Evolutionary conservation across 2,888 invertebrate species (phyloP), one percentile per base, ranked within the genome.

Genomic region (Agrochola lychnidis): DNA sequence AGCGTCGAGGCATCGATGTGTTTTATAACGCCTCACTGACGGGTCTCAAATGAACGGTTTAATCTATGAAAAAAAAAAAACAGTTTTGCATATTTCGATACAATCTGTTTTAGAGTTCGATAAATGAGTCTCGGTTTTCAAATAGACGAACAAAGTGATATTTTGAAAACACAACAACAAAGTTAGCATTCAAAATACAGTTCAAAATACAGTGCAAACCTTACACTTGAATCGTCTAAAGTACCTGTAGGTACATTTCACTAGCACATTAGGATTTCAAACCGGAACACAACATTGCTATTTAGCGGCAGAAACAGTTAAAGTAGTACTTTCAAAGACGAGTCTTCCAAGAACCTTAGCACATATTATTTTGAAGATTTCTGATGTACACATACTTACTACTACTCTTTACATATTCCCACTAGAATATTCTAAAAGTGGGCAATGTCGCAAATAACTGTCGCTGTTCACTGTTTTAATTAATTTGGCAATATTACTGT

Each of bases 11-110:
- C 62, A 48, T 45, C 48, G 67, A 57, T 62, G n/a, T 53, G 56
- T 73, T 79, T 79, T 56, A 78, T 79, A 73, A 78, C 73, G 78
- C 73, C n/a, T 66, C 79, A 45, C 79, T 79, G 78, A 79, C 78
- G 61, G n/a, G 45, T 14, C 14, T 14, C 12, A 79, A 79, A 61
- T 61, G 14, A 61, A 78, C 36, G 40, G 25, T 40, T 79, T 64
- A 51, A 25, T 57, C 51, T 79, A 59, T 51, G 19, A 64, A 64
- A 71, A 76, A 64, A 64, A 71, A 76, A 42, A 36, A 16, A 6
- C 14, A 30, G 9, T 63, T 63, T 78, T 57, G 48, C 48, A 57
- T 57, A 63, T 78, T 64, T 72, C 42, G 14, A n/a, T 71, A 22
- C 30, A 64, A 63, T 63, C 71, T 48, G 63, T 48, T 71, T 70